These are phyloP conservation scores for Halcyon malimbica DNA, from an alignment of 2,113 vertebrate genomes.

Conservation along the genomic window DNA sequence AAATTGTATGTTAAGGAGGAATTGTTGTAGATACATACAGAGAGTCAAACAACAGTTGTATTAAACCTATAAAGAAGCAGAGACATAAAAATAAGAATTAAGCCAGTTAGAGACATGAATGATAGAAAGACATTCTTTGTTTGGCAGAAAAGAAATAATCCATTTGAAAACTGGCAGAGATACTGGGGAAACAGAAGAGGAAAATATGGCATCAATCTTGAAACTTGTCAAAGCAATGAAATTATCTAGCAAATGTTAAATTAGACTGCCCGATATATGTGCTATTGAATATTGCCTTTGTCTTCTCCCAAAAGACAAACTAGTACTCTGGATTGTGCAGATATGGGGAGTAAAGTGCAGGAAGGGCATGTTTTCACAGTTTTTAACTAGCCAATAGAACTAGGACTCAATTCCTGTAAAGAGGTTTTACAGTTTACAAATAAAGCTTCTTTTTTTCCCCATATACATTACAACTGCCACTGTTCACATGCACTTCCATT, in stretches of 20 bases:
- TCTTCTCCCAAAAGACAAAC: not conserved
- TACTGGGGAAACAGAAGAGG: not conserved
- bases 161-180: conserved; percentile 1
- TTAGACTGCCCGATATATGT: not conserved
- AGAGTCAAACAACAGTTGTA: not conserved
- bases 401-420: not conserved
- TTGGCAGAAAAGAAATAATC: conserved; percentile 15
- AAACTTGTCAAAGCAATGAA: conserved; percentile 45
- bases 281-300: not conserved
- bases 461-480: not conserved
- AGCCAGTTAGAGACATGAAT: not conserved
- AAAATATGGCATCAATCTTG: conserved; percentile 23
- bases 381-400: not conserved
- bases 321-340: not conserved
- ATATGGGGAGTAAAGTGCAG: not conserved
- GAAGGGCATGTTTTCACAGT: not conserved
- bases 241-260: conserved; percentile 31
- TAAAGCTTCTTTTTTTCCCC: not conserved
- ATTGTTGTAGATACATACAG: not conserved
- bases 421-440: not conserved
- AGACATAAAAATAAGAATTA: not conserved
- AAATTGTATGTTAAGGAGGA: not conserved
- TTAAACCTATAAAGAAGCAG: conserved; percentile 9
- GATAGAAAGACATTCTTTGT: conserved; percentile 4
- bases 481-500: too few species aligned